phyloP scores from a whole-genome alignment of 1,140 invertebrate species.

The Carcinoscorpius rotundicauda region DNA sequence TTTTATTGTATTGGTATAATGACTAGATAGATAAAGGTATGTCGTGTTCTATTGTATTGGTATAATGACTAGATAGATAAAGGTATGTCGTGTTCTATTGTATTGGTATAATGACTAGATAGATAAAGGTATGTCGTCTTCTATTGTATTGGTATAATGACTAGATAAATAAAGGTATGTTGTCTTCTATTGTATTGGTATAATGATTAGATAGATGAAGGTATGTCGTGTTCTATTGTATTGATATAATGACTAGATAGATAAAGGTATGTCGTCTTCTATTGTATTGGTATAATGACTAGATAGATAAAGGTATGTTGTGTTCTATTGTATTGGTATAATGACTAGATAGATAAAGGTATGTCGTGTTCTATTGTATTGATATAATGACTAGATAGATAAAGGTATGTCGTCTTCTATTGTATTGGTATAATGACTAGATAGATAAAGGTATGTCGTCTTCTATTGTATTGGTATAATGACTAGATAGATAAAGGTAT shows the following conservation, averaged over 20 bases:
- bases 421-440: no score
- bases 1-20: no score
- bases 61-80: conserved; percentile 35
- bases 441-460: conserved; percentile 41
- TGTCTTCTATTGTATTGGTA: no score
- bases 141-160: no score
- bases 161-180: conserved; percentile 39
- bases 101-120: conserved; percentile 14
- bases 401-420: conserved; percentile 35
- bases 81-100: conserved; percentile 29
- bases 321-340: no score
- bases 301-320: conserved; percentile 41
- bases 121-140: conserved; percentile 39
- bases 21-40: conserved; percentile 41
- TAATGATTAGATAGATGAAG: conserved; percentile 37
- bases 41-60: no score
- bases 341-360: conserved; percentile 40
- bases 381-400: conserved; percentile 28
- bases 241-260: conserved; percentile 23
- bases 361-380: background rate
- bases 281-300: no score
- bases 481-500: conserved; percentile 41
- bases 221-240: conserved; percentile 24
- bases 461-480: no score
- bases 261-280: conserved; percentile 38